phyloP scores from a whole-genome alignment of 1,140 invertebrate genomes.

The Piezodorus guildinii region DNA sequence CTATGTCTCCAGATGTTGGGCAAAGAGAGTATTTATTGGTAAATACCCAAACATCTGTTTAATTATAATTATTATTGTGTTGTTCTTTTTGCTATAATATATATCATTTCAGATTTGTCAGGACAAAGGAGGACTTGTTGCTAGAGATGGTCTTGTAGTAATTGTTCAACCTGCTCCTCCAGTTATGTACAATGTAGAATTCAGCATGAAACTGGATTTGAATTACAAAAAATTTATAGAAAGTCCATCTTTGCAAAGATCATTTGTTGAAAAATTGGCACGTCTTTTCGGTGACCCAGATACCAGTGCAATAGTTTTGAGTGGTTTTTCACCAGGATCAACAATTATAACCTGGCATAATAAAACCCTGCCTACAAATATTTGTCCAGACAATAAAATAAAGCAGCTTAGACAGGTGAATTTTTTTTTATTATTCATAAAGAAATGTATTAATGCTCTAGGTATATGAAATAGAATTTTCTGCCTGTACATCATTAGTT shows the following conservation, averaged over 20 bases:
- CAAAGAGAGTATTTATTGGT: constrained; percentile 66
- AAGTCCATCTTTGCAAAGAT: constrained; percentile 53
- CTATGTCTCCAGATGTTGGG: constrained; percentile 51
- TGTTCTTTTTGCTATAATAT: neutral
- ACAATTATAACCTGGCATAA: constrained; percentile 71
- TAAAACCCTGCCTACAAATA: constrained; percentile 47
- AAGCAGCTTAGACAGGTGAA: constrained; percentile 45
- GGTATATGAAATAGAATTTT: no score
- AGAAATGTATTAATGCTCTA: no score
- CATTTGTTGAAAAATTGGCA: constrained; percentile 66
- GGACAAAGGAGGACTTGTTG: constrained; percentile 51
- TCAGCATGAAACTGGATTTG: constrained; percentile 64
- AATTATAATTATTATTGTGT: neutral
- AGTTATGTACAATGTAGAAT: constrained; percentile 51
- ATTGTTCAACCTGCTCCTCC: constrained; percentile 47
- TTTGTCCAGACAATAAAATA: constrained; percentile 67
- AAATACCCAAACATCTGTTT: constrained; percentile 5
- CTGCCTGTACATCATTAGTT: no score
- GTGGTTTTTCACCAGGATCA: constrained; percentile 40
- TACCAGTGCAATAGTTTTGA: constrained; percentile 55
- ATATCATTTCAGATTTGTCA: constrained; percentile 39
- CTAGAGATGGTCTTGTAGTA: constrained; percentile 67
- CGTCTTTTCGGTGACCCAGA: constrained; percentile 63
- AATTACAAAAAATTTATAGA: constrained; percentile 54
- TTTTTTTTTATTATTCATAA: constrained; percentile 3